Base-by-base conservation (phyloP, 1,140 invertebrate species). In the Ceratosolen fusciceps region DNA sequence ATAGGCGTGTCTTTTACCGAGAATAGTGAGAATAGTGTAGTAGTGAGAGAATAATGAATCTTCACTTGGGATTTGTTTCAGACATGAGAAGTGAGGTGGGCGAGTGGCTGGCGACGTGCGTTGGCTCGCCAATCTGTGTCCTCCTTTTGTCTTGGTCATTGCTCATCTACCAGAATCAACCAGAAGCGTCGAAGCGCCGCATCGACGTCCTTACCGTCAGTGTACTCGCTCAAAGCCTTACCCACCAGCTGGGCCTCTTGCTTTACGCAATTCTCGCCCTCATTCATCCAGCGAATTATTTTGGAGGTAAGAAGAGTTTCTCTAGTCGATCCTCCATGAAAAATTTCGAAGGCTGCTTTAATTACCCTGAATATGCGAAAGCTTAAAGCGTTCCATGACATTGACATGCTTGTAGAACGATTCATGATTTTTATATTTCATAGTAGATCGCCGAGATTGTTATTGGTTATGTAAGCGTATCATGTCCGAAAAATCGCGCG, bases 181-280 rank as follows among this genome's bases (percentile, higher is more conserved):
- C 92, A 21, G 84, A 88, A 0, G 85, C 89, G 31, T 90, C 83
- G 75, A 89, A 92, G 87, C 84, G 92, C 29, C 90, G 90, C n/a
- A 89, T 92, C 79, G 92, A 93, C 74, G 87, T 92, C 29, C 90
- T 93, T 49, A 84, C 92, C 21, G 88, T 92, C 21, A 90, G 91
- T 21, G 83, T 92, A 7, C 84, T 91, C 67, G 82, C 87, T 0
- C 85, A 91, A 81, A 90, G 91, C 54, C 84, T 92, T 47, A 86
- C 89, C 10, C 89, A 90, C 81, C 90, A 92, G 56, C 81, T 90
- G 5, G 91, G 89, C 37, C 84, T 91, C 5, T 87, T 92, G 31
- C 83, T 88, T 16, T 91, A 90, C 79, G 88, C 92, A 4, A 88
- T 91, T 24, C 87, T 92, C 39, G 89, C 89, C 37, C 88, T 92